These are phyloP conservation scores for Falcunculus frontatus DNA, from an alignment of 2,113 vertebrate genomes.

Conservation along the genomic window DNA sequence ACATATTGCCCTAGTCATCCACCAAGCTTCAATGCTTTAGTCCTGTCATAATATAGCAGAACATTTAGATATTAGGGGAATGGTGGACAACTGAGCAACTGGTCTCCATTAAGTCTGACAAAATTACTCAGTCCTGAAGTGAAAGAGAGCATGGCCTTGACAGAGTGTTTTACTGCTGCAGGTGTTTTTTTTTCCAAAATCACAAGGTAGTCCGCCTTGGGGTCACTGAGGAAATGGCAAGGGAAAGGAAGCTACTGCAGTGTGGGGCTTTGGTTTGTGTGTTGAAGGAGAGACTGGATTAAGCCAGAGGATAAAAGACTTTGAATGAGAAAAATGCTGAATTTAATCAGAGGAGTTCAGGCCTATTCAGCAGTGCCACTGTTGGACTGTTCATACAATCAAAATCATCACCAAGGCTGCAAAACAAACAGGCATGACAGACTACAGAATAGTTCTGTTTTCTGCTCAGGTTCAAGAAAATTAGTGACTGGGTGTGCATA, in stretches of 20 bases:
- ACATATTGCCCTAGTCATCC: not conserved
- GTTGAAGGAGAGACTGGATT: not conserved
- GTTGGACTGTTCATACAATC: not conserved
- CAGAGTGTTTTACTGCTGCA: not conserved
- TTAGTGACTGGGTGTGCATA: not conserved
- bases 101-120: not conserved
- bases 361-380: not conserved
- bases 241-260: not conserved
- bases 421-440: not conserved
- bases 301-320: not conserved
- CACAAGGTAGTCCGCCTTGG: not conserved
- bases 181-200: not conserved
- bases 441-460: not conserved
- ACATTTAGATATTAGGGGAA: not conserved
- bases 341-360: not conserved
- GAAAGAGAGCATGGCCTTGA: not conserved
- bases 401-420: not conserved
- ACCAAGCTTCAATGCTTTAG: not conserved
- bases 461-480: not conserved
- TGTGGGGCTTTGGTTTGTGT: accelerated
- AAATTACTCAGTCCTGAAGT: not conserved
- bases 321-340: not conserved
- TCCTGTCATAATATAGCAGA: not conserved
- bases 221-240: not conserved
- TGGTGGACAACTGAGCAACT: not conserved